These are phyloP conservation scores for Crotalus adamanteus DNA, from an alignment of 2,797 vertebrate species.

Conservation along the genomic window DNA sequence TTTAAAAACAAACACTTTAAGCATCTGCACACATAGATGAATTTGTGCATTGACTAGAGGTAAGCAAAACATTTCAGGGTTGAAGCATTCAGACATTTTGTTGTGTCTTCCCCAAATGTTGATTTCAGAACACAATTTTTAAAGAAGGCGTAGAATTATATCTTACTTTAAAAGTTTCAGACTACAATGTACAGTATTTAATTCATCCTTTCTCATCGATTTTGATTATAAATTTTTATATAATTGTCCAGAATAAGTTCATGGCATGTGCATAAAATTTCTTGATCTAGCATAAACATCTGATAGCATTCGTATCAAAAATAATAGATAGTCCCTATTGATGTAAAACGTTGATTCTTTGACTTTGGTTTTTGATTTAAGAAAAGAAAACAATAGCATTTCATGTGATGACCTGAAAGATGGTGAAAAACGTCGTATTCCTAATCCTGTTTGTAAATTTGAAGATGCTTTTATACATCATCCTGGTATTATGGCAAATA, in stretches of 20 bases:
- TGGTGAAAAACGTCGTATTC: conserved; percentile 79
- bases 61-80: background rate
- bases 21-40: background rate
- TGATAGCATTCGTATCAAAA: background rate
- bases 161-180: background rate
- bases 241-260: background rate
- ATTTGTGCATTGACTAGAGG: background rate
- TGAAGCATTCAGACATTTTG: background rate
- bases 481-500: conserved; percentile 89
- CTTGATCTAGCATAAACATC: background rate
- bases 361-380: conserved; percentile 59
- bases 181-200: background rate
- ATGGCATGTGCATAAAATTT: background rate
- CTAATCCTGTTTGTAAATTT: conserved; percentile 86
- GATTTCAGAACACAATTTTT: background rate
- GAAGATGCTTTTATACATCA: conserved; percentile 84
- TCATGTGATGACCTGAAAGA: conserved; percentile 88
- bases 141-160: background rate
- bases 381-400: conserved; percentile 89
- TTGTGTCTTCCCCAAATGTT: background rate
- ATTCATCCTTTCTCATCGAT: background rate
- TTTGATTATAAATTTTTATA: background rate
- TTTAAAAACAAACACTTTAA: background rate
- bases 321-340: background rate
- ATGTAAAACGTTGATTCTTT: conserved; percentile 25